phyloP scores from a whole-genome alignment of 1,140 invertebrate species.

The Drosophila virilis region DNA sequence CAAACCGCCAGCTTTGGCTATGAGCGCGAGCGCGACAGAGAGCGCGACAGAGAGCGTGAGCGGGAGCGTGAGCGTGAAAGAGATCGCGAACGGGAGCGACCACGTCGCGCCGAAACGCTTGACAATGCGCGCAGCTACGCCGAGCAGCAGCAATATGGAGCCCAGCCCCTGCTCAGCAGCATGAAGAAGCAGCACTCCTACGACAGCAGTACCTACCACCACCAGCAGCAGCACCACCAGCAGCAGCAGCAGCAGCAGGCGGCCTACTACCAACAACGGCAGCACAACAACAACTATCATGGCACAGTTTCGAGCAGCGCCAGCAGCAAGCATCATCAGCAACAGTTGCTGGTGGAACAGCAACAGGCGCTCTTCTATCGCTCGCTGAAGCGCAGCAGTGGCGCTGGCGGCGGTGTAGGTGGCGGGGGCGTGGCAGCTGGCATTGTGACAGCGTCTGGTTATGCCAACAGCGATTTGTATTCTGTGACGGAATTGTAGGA shows the following conservation, averaged over 20 bases:
- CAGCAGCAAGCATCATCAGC: slow-evolving; percentile 56
- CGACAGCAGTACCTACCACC: slow-evolving; percentile 74
- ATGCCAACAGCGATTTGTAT: slow-evolving; percentile 75
- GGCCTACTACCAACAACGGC: slow-evolving; percentile 63
- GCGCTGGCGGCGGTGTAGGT: slow-evolving; percentile 5
- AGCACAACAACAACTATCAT: slow-evolving; percentile 76
- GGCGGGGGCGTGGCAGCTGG: slow-evolving; percentile 1
- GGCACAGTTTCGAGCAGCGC: slow-evolving; percentile 15
- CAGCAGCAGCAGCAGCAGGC: slow-evolving; percentile 65
- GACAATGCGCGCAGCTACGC: slow-evolving; percentile 78
- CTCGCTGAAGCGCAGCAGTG: slow-evolving; percentile 69
- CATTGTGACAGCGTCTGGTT: slow-evolving; percentile 2
- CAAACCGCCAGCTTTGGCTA: slow-evolving; percentile 53
- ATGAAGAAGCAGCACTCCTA: slow-evolving; percentile 82
- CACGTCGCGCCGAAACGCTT: slow-evolving; percentile 70
- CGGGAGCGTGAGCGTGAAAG: slow-evolving; percentile 25
- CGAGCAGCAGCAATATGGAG: slow-evolving; percentile 56
- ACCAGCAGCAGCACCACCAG: slow-evolving; percentile 64
- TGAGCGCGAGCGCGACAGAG: slow-evolving; percentile 49
- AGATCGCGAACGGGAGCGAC: slow-evolving; percentile 58
- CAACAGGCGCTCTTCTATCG: slow-evolving; percentile 75
- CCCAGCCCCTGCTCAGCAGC: slow-evolving; percentile 54
- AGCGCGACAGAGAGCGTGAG: slow-evolving; percentile 37
- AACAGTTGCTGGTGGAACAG: slow-evolving; percentile 60
- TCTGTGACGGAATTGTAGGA: slow-evolving; percentile 84